Conservation (phyloP, 2,888 invertebrate genomes). For the Eueremaeus valkanovi region DNA sequence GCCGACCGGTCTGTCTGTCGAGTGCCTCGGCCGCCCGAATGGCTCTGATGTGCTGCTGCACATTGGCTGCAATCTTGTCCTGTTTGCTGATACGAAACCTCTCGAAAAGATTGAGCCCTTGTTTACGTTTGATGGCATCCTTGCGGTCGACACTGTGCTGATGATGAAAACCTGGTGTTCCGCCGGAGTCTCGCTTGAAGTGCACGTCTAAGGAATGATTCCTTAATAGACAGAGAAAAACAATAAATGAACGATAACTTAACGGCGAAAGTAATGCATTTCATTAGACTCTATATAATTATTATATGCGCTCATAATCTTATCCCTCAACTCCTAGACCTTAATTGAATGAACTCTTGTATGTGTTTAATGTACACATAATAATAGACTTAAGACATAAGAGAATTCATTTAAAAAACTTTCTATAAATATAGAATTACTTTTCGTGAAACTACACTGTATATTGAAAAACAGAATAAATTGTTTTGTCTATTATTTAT, state of each 20-base stretch:
- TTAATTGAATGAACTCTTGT: neutral
- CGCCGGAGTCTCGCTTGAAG: conserved; percentile 28
- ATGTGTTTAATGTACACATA: too few relatives aligned
- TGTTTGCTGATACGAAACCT: conserved; percentile 47
- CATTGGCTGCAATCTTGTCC: conserved; percentile 47
- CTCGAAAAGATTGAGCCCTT: conserved; percentile 46
- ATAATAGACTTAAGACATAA: too few relatives aligned
- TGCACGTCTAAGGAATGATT: conserved; percentile 47
- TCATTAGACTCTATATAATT: too few relatives aligned
- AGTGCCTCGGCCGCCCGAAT: conserved; percentile 48
- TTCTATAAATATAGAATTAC: too few relatives aligned
- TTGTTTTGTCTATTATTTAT: too few relatives aligned
- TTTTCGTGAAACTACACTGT: too few relatives aligned
- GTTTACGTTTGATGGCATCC: neutral
- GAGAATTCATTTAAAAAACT: too few relatives aligned
- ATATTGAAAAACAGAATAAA: too few relatives aligned
- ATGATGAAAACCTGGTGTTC: conserved; percentile 23
- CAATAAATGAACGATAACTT: neutral
- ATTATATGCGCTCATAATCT: neutral
- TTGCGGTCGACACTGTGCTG: neutral
- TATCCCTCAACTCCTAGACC: neutral
- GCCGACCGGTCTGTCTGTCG: conserved; percentile 45
- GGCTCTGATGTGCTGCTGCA: conserved; percentile 47
- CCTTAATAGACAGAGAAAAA: conserved; percentile 37
- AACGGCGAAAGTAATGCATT: neutral